These are phyloP conservation scores for Ptychobarbus kaznakovi DNA, from an alignment of 2,797 vertebrate species.

Conservation along the genomic window DNA sequence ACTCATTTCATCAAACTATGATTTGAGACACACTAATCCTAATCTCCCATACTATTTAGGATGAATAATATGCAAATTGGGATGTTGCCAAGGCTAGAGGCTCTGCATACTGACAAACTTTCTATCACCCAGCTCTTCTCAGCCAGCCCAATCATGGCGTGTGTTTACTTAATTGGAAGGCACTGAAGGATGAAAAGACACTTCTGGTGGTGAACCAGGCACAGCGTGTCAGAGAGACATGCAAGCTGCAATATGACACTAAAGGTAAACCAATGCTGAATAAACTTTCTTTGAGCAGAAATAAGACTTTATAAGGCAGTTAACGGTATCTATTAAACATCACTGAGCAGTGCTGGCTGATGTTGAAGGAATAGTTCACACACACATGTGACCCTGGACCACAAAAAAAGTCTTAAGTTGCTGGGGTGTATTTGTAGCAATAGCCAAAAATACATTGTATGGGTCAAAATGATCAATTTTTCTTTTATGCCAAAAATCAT, in stretches of 20 bases:
- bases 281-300: constrained; percentile 21
- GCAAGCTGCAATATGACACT: constrained; percentile 34
- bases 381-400: no score
- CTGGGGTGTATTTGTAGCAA: no score
- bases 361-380: background rate
- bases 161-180: constrained; percentile 55
- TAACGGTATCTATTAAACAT: background rate
- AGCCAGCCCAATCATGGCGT: constrained; percentile 27
- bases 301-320: background rate
- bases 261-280: constrained; percentile 23
- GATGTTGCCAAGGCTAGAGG: constrained; percentile 23
- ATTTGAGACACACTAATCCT: constrained; percentile 38
- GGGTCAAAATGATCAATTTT: no score
- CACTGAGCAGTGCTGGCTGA: background rate
- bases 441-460: no score
- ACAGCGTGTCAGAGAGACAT: constrained; percentile 36
- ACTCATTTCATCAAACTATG: constrained; percentile 35
- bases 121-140: constrained; percentile 39
- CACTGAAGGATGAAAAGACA: constrained; percentile 51
- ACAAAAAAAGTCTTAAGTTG: no score
- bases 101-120: constrained; percentile 25
- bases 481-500: no score
- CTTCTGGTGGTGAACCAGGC: constrained; percentile 47
- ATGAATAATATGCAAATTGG: constrained; percentile 40
- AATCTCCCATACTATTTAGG: constrained; percentile 39